A percentile compares a stretch with the other conserved stretches of the same genome.
These are phyloP conservation scores for Amphiprion clarkii DNA, from an alignment of 2,797 vertebrate genomes.

Conservation along the genomic window DNA sequence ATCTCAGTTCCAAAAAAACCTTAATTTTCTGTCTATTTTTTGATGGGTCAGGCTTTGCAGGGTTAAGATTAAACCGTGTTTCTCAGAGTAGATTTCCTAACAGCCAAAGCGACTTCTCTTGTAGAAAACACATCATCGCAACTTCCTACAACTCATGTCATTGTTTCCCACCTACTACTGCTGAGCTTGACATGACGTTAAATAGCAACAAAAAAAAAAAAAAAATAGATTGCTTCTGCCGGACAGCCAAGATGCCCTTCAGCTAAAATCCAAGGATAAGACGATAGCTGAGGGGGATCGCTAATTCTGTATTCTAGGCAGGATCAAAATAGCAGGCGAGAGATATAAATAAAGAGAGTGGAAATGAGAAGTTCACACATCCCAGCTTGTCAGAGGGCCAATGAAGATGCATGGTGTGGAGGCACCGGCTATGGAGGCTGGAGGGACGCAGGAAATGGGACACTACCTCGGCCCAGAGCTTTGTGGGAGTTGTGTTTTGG, in stretches of 20 bases:
- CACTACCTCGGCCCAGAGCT: constrained; percentile 23
- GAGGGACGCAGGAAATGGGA: constrained; percentile 75
- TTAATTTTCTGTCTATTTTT: too few relatives aligned
- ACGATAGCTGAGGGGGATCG: constrained; percentile 70
- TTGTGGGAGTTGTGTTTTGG: constrained; percentile 34
- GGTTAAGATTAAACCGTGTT: constrained; percentile 15
- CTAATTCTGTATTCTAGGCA: constrained; percentile 93
- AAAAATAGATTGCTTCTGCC: constrained; percentile 75
- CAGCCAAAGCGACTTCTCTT: constrained; percentile 15
- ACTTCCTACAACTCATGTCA: constrained; percentile 42
- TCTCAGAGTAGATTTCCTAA: constrained; percentile 6
- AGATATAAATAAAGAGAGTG: constrained; percentile 92
- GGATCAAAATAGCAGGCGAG: constrained; percentile 91
- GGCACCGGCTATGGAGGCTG: constrained; percentile 77
- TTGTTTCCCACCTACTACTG: constrained; percentile 54
- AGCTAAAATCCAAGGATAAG: constrained; percentile 87
- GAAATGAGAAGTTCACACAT: constrained; percentile 92
- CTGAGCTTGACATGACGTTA: constrained; percentile 43
- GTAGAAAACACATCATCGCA: constrained; percentile 32
- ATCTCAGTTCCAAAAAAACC: too few relatives aligned
- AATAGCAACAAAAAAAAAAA: constrained; percentile 26
- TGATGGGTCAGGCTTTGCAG: too few relatives aligned
- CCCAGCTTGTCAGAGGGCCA: constrained; percentile 89
- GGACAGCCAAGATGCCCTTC: constrained; percentile 89
- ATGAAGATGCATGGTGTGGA: constrained; percentile 89